A percentile compares a stretch with the other conserved stretches of the same genome.
Evolutionary conservation across 2,113 vertebrate genomes (phyloP).

Genomic region (Pavo muticus): DNA sequence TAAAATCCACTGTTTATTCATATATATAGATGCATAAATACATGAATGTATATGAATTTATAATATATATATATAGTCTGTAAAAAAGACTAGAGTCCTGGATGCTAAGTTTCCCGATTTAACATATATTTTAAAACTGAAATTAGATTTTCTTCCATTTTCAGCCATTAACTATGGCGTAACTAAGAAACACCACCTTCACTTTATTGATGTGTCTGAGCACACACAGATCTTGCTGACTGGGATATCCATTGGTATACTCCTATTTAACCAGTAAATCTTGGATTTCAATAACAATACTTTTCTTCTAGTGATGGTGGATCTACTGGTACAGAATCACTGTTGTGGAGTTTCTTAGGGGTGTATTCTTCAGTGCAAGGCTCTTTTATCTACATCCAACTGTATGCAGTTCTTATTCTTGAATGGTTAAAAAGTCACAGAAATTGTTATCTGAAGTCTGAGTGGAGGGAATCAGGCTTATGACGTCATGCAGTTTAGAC

Average conservation of each 20-base stretch:
- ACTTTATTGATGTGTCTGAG: neutral
- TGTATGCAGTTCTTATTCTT: neutral
- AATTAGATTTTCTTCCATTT: conserved; percentile 23
- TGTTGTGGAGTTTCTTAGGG: neutral
- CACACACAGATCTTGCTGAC: neutral
- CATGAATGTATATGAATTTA: no score
- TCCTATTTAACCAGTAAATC: neutral
- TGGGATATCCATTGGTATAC: neutral
- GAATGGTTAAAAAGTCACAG: neutral
- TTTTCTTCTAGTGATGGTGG: neutral
- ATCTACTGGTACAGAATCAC: neutral
- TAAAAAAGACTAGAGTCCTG: neutral
- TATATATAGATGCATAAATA: neutral
- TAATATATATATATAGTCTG: neutral
- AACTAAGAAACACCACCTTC: neutral
- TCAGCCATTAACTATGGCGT: neutral
- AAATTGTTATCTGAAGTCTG: neutral
- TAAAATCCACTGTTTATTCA: neutral
- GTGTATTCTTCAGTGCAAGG: neutral
- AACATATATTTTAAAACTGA: conserved; percentile 15
- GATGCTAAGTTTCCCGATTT: neutral
- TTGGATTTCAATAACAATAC: neutral
- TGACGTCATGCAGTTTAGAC: neutral
- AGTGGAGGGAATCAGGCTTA: neutral
- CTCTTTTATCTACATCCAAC: neutral